phyloP scores from a whole-genome alignment of 2,113 vertebrate species.

The Gavia stellata region DNA sequence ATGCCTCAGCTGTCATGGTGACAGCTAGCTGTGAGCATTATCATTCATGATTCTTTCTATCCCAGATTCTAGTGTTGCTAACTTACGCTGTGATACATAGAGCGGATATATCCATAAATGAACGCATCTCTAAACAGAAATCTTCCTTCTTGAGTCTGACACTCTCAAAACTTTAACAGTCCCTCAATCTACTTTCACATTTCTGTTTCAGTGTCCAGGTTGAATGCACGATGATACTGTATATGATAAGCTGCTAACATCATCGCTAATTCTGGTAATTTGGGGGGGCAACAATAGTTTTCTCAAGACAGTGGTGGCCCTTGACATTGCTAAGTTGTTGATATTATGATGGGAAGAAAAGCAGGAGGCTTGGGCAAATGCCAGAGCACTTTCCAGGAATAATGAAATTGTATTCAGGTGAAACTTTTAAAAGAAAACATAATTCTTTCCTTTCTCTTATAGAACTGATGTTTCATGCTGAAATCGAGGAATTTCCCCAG shows the following conservation, averaged over 20 bases:
- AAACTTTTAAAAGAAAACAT: background rate
- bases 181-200: background rate
- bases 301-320: background rate
- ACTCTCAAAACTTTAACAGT: background rate
- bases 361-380: background rate
- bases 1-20: background rate
- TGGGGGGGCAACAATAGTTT: background rate
- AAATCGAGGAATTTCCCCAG: slow-evolving; percentile 76
- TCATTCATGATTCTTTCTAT: background rate
- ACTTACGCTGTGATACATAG: background rate
- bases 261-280: background rate
- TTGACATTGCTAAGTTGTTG: background rate
- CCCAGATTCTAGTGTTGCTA: background rate
- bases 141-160: background rate
- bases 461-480: slow-evolving; percentile 84
- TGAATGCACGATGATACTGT: background rate
- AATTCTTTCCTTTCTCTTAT: background rate
- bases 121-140: background rate
- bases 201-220: background rate
- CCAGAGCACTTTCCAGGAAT: background rate
- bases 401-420: background rate
- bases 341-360: background rate
- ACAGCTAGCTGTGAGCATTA: background rate
- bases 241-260: background rate
- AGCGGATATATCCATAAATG: background rate